A percentile compares a stretch with the other conserved stretches of the same genome.
Evolutionary conservation across 2,888 invertebrate species (phyloP).

Genomic region (Synanthedon andrenaeformis): DNA sequence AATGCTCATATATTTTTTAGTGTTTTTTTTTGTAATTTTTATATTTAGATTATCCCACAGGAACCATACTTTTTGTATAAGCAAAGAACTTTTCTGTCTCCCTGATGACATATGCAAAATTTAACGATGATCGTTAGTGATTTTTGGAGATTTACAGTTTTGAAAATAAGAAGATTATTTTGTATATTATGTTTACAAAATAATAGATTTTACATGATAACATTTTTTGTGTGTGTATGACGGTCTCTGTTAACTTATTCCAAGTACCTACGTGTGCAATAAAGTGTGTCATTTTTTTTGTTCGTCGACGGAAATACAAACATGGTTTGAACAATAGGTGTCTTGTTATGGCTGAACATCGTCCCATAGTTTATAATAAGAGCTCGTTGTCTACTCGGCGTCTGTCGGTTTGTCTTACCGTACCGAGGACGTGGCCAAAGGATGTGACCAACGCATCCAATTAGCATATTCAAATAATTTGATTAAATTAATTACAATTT

Average conservation of each 20-base stretch:
- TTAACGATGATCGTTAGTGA: no score
- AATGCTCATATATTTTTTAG: no score
- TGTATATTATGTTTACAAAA: neutral
- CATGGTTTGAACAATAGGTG: slow-evolving; percentile 41
- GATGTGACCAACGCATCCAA: slow-evolving; percentile 14
- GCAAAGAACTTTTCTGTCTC: no score
- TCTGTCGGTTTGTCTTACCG: slow-evolving; percentile 20
- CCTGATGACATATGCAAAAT: no score
- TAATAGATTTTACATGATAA: neutral
- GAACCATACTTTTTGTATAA: no score
- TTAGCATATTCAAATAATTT: neutral
- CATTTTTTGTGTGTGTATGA: neutral
- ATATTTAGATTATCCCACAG: no score
- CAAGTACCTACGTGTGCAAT: slow-evolving; percentile 5
- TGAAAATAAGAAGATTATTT: no score
- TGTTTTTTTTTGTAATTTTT: no score
- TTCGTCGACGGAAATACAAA: slow-evolving; percentile 43
- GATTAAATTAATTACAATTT: neutral
- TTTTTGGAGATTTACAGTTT: no score
- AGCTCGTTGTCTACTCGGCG: slow-evolving; percentile 15
- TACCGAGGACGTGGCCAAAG: slow-evolving; percentile 46
- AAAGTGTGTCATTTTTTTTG: slow-evolving; percentile 31
- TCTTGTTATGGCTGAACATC: slow-evolving; percentile 36
- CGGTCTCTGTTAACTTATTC: neutral
- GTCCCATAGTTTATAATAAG: slow-evolving; percentile 31